Percentiles rank a stretch among this genome's conserved stretches.
These are phyloP conservation scores for Oceanodroma leucorhoa DNA, from an alignment of 2,797 vertebrate species.

Conservation along the genomic window DNA sequence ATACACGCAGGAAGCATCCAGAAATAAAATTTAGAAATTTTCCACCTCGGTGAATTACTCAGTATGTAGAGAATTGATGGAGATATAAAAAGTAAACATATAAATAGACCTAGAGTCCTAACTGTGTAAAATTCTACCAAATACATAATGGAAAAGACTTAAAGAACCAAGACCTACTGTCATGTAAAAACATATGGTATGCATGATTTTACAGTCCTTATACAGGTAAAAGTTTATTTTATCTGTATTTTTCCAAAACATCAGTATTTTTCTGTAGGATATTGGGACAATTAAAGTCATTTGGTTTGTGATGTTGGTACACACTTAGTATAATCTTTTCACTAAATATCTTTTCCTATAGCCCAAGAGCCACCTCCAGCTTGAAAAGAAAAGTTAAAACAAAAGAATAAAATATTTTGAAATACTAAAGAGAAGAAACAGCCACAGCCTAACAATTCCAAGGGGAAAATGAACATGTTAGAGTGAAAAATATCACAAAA, in stretches of 20 bases:
- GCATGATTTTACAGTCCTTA: not conserved
- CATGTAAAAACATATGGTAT: not conserved
- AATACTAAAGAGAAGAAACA: not conserved
- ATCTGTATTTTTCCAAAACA: not conserved
- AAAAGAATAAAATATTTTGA: not conserved
- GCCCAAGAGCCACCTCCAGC: rapidly evolving
- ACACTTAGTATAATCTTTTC: not conserved
- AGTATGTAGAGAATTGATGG: not conserved
- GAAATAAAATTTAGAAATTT: not conserved
- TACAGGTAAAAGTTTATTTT: not conserved
- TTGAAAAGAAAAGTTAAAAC: not conserved
- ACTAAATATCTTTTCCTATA: not conserved
- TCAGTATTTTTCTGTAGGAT: not conserved
- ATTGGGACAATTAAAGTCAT: not conserved
- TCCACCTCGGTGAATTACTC: not conserved
- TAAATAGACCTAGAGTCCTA: not conserved
- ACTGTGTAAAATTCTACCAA: not conserved
- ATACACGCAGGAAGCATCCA: not conserved
- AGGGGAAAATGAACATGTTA: not conserved
- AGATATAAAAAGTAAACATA: not conserved
- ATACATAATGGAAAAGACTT: not conserved
- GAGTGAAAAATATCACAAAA: not conserved
- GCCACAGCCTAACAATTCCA: not conserved
- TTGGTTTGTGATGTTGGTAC: not conserved
- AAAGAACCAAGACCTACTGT: not conserved